Percentiles rank a stretch among this genome's conserved stretches.
phyloP scores from a whole-genome alignment of 1,140 invertebrate species.

The Heliothis virescens region DNA sequence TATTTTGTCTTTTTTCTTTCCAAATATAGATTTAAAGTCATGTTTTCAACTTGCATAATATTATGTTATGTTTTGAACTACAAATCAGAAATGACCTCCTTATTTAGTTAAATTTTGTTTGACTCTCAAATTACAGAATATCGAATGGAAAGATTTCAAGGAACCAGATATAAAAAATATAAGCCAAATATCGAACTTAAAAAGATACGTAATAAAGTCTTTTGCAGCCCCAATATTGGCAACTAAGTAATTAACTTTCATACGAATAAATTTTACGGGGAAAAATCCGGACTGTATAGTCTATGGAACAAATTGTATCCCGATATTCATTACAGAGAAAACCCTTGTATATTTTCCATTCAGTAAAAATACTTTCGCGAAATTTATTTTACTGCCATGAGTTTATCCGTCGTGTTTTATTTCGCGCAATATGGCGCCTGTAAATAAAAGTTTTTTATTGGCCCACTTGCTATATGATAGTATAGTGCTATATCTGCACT shows the following conservation, averaged over 20 bases:
- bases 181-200: neutral
- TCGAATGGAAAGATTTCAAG: too few relatives aligned
- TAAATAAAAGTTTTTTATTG: slow-evolving; percentile 40
- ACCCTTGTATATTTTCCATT: slow-evolving; percentile 16
- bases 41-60: too few relatives aligned
- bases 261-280: neutral
- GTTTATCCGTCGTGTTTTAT: slow-evolving; percentile 37
- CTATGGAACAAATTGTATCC: neutral
- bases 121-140: too few relatives aligned
- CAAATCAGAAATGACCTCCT: too few relatives aligned
- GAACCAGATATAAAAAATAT: too few relatives aligned
- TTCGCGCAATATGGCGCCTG: slow-evolving; percentile 30
- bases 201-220: too few relatives aligned
- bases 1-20: too few relatives aligned
- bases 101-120: too few relatives aligned
- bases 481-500: slow-evolving; percentile 4
- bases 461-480: slow-evolving; percentile 6
- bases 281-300: neutral
- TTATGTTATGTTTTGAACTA: too few relatives aligned
- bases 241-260: too few relatives aligned
- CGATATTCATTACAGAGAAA: slow-evolving; percentile 22
- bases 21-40: too few relatives aligned
- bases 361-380: slow-evolving; percentile 41
- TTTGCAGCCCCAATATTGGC: too few relatives aligned
- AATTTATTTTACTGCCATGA: slow-evolving; percentile 39